Base-by-base conservation (phyloP, 2,797 vertebrate genomes). In the Monodelphis domestica region DNA sequence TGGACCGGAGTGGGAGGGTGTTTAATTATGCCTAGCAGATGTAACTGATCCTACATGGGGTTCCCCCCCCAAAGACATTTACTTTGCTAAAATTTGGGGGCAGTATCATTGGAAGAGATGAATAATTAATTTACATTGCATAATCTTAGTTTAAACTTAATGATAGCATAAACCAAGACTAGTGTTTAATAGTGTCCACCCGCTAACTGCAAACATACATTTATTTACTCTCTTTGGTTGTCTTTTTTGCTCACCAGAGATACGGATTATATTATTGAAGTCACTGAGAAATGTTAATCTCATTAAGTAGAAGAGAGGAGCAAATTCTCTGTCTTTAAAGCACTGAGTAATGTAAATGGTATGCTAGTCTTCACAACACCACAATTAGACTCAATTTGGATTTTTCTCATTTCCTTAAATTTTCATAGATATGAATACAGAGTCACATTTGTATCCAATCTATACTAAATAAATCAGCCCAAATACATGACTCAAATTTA, bases 271-370 rank as follows among this genome's bases (percentile, higher is more conserved):
- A 95, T 87, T 92, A 89, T 90, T 90, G 93, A 94, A 93, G 84
- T 1, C 89, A 91, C 0, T 94, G 89, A 96, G 94, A 94, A 97
- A 87, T 88, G 84, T 87, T 95, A 91, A 93, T 95, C 45, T 93
- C 52, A 91, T 70, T 96, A 97, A 96, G 57, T 56, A 88, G 56
- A 95, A 90, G 1, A 95, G 93, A 91, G 33, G 90, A 93, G 91
- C 52, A 87, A 95, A 94, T 96, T 92, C 88, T 93, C 90, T 95
- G 50, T 54, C 59, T 96, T 95, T 95, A 97, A 96, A 33, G 96
- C 63, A 96, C 93, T 90, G 94, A 88, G n/a, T 63, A 54, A 7
- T 92, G 63, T 95, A 91, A 95, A 91, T 78, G 96, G 89, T 33
- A 57, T 92, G 15, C 29, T 3, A 50, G 59, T 33, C 94, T 90